phyloP scores from a whole-genome alignment of 2,797 vertebrate species.

The Pelochelys cantorii region DNA sequence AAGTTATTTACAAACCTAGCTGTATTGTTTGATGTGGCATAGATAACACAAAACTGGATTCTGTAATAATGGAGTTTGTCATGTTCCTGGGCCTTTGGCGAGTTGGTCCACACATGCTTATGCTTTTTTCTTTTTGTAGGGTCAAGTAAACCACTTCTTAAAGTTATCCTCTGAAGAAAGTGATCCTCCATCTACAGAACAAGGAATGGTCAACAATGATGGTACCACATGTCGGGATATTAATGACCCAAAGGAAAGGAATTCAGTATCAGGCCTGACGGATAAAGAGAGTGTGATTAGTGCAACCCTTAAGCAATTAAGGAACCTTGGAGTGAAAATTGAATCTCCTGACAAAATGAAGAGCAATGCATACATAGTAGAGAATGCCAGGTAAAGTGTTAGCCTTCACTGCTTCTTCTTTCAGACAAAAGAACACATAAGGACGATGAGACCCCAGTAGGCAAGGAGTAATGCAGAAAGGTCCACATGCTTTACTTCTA shows the following conservation, averaged over 20 bases:
- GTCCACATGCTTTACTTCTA: background rate
- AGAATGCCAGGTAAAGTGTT: constrained; percentile 89
- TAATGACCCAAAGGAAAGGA: constrained; percentile 52
- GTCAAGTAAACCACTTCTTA: constrained; percentile 89
- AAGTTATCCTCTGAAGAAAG: constrained; percentile 78
- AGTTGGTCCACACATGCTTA: background rate
- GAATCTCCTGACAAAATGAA: constrained; percentile 78
- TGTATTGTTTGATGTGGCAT: background rate
- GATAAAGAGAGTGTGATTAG: constrained; percentile 84
- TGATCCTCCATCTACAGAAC: constrained; percentile 61
- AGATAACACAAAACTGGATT: background rate
- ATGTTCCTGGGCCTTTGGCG: background rate
- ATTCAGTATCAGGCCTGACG: background rate
- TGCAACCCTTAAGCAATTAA: constrained; percentile 89
- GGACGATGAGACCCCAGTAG: background rate
- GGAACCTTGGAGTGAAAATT: constrained; percentile 88
- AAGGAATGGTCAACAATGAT: constrained; percentile 40
- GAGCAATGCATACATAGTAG: constrained; percentile 80
- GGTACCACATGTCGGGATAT: constrained; percentile 50
- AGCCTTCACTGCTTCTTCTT: background rate
- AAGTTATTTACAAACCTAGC: background rate
- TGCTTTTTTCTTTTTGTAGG: constrained; percentile 76
- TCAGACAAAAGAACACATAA: background rate
- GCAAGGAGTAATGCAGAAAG: background rate
- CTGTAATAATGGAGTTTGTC: background rate